A percentile compares a stretch with the other conserved stretches of the same genome.
Conservation (phyloP, 2,797 vertebrate species). For the Tenualosa ilisha region DNA sequence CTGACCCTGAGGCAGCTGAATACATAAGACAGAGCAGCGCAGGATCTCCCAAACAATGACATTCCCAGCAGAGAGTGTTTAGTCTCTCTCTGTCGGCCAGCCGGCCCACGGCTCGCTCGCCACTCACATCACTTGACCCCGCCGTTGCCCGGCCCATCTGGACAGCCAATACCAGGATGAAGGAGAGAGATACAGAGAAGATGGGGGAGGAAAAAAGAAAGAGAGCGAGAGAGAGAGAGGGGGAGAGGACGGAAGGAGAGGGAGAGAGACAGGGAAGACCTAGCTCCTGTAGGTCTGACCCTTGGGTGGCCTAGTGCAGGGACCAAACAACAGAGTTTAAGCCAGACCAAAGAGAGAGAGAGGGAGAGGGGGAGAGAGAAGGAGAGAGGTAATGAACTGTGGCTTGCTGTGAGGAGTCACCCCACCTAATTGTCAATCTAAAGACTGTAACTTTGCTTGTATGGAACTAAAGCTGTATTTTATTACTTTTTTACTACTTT, state of each 20-base stretch:
- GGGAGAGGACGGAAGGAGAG: neutral
- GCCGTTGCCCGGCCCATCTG: constrained; percentile 80
- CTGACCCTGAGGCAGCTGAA: constrained; percentile 83
- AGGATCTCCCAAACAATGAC: constrained; percentile 89
- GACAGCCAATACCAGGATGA: constrained; percentile 56
- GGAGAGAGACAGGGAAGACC: neutral
- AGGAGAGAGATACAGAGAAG: neutral
- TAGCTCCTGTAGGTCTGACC: constrained; percentile 34
- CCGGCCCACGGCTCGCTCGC: constrained; percentile 81
- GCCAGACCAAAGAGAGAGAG: neutral
- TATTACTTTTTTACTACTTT: neutral
- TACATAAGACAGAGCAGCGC: constrained; percentile 79
- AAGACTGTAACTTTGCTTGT: neutral
- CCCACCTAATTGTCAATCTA: neutral
- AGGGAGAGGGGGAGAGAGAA: neutral
- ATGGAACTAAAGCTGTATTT: neutral
- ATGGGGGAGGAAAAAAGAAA: neutral
- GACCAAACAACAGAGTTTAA: neutral
- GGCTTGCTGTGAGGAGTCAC: neutral
- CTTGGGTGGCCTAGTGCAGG: constrained; percentile 7
- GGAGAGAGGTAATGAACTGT: neutral
- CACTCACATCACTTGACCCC: constrained; percentile 86
- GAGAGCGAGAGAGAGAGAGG: neutral
- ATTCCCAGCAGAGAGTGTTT: constrained; percentile 91
- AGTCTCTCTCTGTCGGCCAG: constrained; percentile 75